phyloP scores from a whole-genome alignment of 1,140 invertebrate genomes.

The Trachelipus rathkii region DNA sequence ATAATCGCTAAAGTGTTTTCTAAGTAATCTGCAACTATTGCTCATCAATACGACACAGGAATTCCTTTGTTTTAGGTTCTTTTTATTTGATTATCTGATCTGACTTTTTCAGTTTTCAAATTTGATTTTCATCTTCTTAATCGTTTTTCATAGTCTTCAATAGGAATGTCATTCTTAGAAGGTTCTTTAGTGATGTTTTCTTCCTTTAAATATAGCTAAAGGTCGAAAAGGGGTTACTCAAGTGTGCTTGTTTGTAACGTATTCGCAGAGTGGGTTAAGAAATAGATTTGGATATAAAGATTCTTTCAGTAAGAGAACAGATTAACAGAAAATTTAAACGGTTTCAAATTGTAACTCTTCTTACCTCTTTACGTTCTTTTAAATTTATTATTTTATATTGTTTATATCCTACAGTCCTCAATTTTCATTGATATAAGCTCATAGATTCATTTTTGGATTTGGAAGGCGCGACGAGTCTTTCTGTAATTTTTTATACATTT shows the following conservation, averaged over 20 bases:
- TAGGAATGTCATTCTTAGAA: neutral
- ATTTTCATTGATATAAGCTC: constrained; percentile 19
- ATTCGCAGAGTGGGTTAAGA: neutral
- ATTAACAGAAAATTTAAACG: constrained; percentile 13
- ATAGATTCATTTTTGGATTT: constrained; percentile 25
- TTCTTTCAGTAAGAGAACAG: neutral
- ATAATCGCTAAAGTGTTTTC: neutral
- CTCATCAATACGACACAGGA: neutral
- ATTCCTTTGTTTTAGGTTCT: neutral
- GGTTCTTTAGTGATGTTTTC: neutral
- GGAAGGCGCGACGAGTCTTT: constrained; percentile 15
- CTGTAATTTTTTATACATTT: constrained; percentile 29
- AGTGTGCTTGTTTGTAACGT: neutral
- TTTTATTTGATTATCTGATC: neutral
- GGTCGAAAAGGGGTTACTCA: neutral
- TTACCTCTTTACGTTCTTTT: constrained; percentile 18
- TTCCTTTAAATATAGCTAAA: neutral
- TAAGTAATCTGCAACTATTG: neutral
- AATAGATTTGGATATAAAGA: neutral
- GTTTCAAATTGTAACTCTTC: constrained; percentile 26
- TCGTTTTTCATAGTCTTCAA: neutral
- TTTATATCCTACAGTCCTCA: constrained; percentile 15
- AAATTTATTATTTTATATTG: neutral
- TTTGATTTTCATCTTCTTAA: no score
- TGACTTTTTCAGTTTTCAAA: no score